phyloP scores from a whole-genome alignment of 2,797 vertebrate species.

The Mormyrus hasselquistii region DNA sequence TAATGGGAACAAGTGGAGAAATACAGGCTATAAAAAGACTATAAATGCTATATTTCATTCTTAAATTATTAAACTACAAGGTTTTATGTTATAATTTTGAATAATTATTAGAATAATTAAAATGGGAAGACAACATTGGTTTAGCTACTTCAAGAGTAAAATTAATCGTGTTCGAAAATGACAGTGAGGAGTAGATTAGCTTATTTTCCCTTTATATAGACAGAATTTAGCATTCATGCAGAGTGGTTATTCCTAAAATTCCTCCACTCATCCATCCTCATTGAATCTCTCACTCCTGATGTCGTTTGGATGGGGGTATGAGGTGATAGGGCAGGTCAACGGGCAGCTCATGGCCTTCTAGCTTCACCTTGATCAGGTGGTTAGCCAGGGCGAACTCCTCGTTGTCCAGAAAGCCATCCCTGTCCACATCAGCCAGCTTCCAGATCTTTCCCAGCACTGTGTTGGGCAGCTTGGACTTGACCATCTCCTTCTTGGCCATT shows the following conservation, averaged over 20 bases:
- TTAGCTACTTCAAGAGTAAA: background rate
- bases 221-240: slow-evolving; percentile 16
- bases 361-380: slow-evolving; percentile 69
- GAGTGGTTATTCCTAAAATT: slow-evolving; percentile 16
- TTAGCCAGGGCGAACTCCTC: slow-evolving; percentile 71
- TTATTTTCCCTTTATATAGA: slow-evolving; percentile 15
- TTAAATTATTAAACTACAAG: background rate
- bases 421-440: slow-evolving; percentile 70
- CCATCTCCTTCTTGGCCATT: slow-evolving; percentile 71
- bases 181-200: slow-evolving; percentile 26
- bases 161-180: slow-evolving; percentile 12
- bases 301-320: slow-evolving; percentile 64
- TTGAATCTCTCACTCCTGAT: slow-evolving; percentile 30
- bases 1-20: background rate
- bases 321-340: slow-evolving; percentile 61
- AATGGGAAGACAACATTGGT: background rate
- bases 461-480: slow-evolving; percentile 72
- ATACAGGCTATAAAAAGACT: background rate
- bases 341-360: slow-evolving; percentile 69
- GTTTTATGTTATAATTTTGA: background rate
- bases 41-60: background rate
- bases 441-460: slow-evolving; percentile 70
- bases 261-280: background rate
- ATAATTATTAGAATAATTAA: background rate
- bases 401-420: slow-evolving; percentile 64